Percentiles rank a stretch among this genome's conserved stretches.
These are phyloP conservation scores for Apis cerana DNA, from an alignment of 1,140 invertebrate species.

Conservation along the genomic window DNA sequence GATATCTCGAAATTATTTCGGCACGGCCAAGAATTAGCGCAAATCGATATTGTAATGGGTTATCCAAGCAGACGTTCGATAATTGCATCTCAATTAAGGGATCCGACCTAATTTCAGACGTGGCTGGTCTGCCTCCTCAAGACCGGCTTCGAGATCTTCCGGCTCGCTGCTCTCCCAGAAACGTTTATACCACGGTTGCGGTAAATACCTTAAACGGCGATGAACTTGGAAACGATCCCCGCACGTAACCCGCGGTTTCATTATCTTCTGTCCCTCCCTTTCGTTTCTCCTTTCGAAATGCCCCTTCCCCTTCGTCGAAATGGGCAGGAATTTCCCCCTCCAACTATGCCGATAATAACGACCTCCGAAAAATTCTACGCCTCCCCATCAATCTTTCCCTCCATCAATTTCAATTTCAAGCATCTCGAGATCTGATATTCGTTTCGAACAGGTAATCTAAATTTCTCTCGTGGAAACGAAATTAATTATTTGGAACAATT, in stretches of 20 bases:
- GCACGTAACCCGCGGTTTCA: constrained; percentile 56
- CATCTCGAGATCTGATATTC: no score
- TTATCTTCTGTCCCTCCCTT: constrained; percentile 45
- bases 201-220: constrained; percentile 60
- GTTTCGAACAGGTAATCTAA: no score
- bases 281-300: neutral
- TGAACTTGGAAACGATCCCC: constrained; percentile 53
- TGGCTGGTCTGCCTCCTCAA: constrained; percentile 42
- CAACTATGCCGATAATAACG: constrained; percentile 12
- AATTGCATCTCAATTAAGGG: constrained; percentile 74
- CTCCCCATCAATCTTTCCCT: neutral
- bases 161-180: constrained; percentile 53
- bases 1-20: constrained; percentile 1
- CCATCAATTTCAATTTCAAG: neutral
- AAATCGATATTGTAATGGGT: constrained; percentile 50
- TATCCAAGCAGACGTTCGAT: constrained; percentile 65
- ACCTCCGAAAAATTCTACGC: neutral
- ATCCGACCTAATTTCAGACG: constrained; percentile 68
- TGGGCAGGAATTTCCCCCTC: neutral
- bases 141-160: constrained; percentile 60
- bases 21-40: constrained; percentile 32
- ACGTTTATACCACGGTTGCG: constrained; percentile 60
- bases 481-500: neutral
- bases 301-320: constrained; percentile 1
- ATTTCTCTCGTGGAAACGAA: no score